phyloP scores from a whole-genome alignment of 1,140 invertebrate genomes.

The Trichoplusia ni region DNA sequence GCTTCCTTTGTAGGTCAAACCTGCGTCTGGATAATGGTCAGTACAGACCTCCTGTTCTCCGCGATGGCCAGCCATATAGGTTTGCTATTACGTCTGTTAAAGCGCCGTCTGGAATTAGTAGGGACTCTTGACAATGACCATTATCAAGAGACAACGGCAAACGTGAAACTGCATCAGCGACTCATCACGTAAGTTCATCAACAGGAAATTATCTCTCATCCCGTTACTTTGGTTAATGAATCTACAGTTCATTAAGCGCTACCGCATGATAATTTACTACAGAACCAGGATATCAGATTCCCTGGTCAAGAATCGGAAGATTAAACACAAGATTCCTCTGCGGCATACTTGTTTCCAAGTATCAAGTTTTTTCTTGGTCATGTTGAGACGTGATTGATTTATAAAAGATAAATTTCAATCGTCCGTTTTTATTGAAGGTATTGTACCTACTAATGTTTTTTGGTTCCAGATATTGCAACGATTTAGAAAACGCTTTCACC shows the following conservation, averaged over 20 bases:
- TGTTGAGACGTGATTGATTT: slow-evolving; percentile 16
- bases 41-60: slow-evolving; percentile 69
- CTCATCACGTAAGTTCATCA: slow-evolving; percentile 59
- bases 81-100: slow-evolving; percentile 61
- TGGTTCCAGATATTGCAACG: slow-evolving; percentile 66
- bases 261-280: neutral
- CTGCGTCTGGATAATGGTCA: slow-evolving; percentile 72
- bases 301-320: neutral
- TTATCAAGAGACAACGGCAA: slow-evolving; percentile 59
- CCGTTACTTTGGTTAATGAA: neutral
- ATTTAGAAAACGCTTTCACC: slow-evolving; percentile 68
- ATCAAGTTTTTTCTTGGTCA: neutral
- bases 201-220: neutral
- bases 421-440: neutral
- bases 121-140: slow-evolving; percentile 50
- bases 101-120: slow-evolving; percentile 55
- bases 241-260: neutral
- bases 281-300: neutral
- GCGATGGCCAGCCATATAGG: slow-evolving; percentile 73
- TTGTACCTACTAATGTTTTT: slow-evolving; percentile 27
- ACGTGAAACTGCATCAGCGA: slow-evolving; percentile 70
- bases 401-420: slow-evolving; percentile 10
- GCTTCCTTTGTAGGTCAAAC: slow-evolving; percentile 60
- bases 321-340: neutral
- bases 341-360: neutral